Evolutionary conservation across 2,888 invertebrate genomes (phyloP), one percentile per base, ranked within the genome.

Genomic region (Agrotis segetum): DNA sequence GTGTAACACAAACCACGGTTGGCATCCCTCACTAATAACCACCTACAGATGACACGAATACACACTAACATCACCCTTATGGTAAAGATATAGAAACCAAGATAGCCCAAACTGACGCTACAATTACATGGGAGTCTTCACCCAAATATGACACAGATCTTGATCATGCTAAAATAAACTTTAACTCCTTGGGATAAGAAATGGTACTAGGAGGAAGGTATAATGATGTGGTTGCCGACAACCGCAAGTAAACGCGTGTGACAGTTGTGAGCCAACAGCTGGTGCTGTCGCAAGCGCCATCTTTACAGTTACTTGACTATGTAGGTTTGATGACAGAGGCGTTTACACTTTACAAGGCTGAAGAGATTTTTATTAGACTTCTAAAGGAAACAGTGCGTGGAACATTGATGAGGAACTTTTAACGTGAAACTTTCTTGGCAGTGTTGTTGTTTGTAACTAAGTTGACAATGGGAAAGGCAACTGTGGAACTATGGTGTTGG

Each of bases 301-400:
- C 79, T 83, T 85, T 58, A 74, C 80, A 85, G 74, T 77, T 71
- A 69, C 53, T 5, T 85, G 85, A 67, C 16, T 70, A 82, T 74
- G 72, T 84, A 77, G 79, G 85, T 68, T 77, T 71, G 59, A 56
- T 71, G 77, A 81, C 64, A 69, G 61, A 46, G 55, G 47, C 58
- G 59, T 29, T 67, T 72, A 40, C 46, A 64, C 52, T 44, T 66
- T 75, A 40, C 52, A 61, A 52, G 55, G 60, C 50, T 58, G 53
- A 60, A 46, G 53, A 50, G 19, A 58, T 29, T 74, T 65, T 63
- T 56, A 24, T 53, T 58, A 62, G n/a, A 74, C 19, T 55, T 52
- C 24, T 56, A 17, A 24, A 21, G 53, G 17, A 67, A 66, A 60
- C 67, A 71, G 74, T 78, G 74, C 74, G 34, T 75, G 53, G 24